phyloP scores from a whole-genome alignment of 30 jellyfish, hydroid and myxozoan species.

The Hydra vulgaris region DNA sequence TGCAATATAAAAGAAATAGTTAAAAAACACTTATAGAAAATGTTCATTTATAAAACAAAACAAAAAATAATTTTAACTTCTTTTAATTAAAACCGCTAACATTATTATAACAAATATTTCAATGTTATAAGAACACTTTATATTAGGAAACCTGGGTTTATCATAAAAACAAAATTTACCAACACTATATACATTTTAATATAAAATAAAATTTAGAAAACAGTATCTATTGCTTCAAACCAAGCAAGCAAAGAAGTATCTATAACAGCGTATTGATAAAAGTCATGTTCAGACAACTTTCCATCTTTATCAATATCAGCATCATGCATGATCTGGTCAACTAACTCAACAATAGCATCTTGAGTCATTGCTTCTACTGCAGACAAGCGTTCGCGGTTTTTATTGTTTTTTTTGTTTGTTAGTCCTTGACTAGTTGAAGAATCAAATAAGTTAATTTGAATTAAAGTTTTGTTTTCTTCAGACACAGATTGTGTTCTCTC shows the following conservation, averaged over 20 bases:
- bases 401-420: slow-evolving; percentile 4
- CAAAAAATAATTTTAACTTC: too few relatives aligned
- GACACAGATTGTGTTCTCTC: slow-evolving; percentile 5
- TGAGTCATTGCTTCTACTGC: slow-evolving; percentile 99
- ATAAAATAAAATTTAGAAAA: slow-evolving; percentile 30
- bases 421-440: neutral
- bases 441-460: neutral
- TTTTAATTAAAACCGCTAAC: too few relatives aligned
- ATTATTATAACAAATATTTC: too few relatives aligned
- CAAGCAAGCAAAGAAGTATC: slow-evolving; percentile 84
- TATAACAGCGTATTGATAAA: slow-evolving; percentile 42
- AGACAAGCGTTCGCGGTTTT: slow-evolving; percentile 36
- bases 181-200: neutral
- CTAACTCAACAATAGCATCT: slow-evolving; percentile 81
- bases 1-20: too few relatives aligned
- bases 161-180: neutral
- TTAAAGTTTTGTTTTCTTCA: neutral
- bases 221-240: slow-evolving; percentile 89
- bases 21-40: too few relatives aligned
- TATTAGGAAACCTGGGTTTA: too few relatives aligned
- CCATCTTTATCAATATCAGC: slow-evolving; percentile 92
- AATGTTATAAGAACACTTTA: too few relatives aligned
- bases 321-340: slow-evolving; percentile 42
- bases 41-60: too few relatives aligned
- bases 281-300: slow-evolving; percentile 52